phyloP scores from a whole-genome alignment of 2,113 vertebrate species.

The Corythoichthys intestinalis region DNA sequence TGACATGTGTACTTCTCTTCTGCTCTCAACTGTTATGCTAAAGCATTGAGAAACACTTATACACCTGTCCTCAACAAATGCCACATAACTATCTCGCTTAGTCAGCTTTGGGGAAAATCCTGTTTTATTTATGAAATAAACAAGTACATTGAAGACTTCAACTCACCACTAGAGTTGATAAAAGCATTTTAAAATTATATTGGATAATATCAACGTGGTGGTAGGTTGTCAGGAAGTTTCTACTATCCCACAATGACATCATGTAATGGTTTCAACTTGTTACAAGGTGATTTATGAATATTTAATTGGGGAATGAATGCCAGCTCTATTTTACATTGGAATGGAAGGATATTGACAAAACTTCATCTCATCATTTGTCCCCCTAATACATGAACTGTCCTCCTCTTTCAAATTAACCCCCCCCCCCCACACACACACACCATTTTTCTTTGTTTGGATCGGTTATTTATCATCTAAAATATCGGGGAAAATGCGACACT shows the following conservation, averaged over 20 bases:
- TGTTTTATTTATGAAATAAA: conserved; percentile 53
- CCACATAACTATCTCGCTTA: conserved; percentile 7
- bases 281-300: conserved; percentile 25
- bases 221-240: conserved; percentile 46
- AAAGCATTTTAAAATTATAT: too few species aligned
- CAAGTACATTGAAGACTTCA: conserved; percentile 28
- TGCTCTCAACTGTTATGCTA: conserved; percentile 16
- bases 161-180: too few species aligned
- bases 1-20: conserved; percentile 37
- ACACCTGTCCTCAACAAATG: conserved; percentile 52
- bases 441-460: too few species aligned
- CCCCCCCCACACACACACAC: too few species aligned
- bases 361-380: too few species aligned
- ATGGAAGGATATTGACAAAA: background rate
- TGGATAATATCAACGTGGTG: conserved; percentile 35
- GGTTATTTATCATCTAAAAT: too few species aligned
- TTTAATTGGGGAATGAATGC: conserved; percentile 21
- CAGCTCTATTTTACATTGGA: conserved; percentile 23
- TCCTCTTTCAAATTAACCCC: too few species aligned
- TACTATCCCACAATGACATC: conserved; percentile 59
- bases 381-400: too few species aligned
- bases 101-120: background rate
- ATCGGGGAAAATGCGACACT: too few species aligned
- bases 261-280: conserved; percentile 67
- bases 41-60: conserved; percentile 15